A percentile compares a stretch with the other conserved stretches of the same genome.
Conservation (phyloP, 2,888 invertebrate genomes). For the Salticus scenicus region DNA sequence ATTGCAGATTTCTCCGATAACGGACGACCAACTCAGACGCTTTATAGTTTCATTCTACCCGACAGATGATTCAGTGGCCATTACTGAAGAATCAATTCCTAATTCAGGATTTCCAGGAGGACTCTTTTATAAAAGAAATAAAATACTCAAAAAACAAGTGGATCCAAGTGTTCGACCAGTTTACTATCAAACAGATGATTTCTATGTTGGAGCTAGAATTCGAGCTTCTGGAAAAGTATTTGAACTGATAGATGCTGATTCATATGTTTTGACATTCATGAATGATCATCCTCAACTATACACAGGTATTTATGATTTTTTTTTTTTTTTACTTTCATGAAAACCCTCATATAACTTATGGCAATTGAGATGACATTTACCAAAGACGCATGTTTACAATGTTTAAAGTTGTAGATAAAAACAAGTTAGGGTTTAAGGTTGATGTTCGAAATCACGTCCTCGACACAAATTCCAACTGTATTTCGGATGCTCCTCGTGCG, state of each 20-base stretch:
- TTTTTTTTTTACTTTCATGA: too few relatives aligned
- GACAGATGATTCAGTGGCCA: slow-evolving; percentile 84
- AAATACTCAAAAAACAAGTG: slow-evolving; percentile 83
- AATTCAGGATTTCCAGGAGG: slow-evolving; percentile 88
- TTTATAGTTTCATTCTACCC: slow-evolving; percentile 87
- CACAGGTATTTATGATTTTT: too few relatives aligned
- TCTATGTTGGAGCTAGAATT: slow-evolving; percentile 85
- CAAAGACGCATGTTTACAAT: too few relatives aligned
- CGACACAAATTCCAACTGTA: too few relatives aligned
- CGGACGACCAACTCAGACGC: slow-evolving; percentile 84
- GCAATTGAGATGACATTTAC: too few relatives aligned
- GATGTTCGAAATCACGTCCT: too few relatives aligned
- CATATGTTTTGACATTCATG: slow-evolving; percentile 85
- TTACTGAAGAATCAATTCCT: slow-evolving; percentile 83
- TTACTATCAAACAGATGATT: slow-evolving; percentile 86
- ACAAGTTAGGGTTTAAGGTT: too few relatives aligned
- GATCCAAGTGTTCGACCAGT: slow-evolving; percentile 82
- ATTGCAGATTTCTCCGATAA: slow-evolving; percentile 77
- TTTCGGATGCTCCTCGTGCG: too few relatives aligned
- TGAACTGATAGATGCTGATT: slow-evolving; percentile 87
- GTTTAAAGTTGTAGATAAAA: too few relatives aligned
- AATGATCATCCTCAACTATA: slow-evolving; percentile 76
- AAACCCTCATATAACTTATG: too few relatives aligned
- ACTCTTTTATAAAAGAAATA: slow-evolving; percentile 82
- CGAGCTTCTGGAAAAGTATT: slow-evolving; percentile 86